Evolutionary conservation across 2,113 vertebrate genomes (phyloP), one percentile per base, ranked within the genome.

Genomic region (Aramus guarauna): DNA sequence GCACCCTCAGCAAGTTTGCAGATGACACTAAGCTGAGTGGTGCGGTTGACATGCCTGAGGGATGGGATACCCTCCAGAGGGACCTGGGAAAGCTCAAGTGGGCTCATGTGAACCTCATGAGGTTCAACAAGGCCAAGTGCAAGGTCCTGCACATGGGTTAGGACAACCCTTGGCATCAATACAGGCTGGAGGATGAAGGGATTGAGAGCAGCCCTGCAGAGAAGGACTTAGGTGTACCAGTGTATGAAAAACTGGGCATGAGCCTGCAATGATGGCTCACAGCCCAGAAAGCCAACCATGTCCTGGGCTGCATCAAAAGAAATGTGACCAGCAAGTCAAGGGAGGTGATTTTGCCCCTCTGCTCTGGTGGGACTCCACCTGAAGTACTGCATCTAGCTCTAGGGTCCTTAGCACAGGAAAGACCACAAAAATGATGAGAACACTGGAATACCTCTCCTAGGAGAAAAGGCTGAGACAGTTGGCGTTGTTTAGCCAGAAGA

Each of bases 221-320:
- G 47, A 64, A 64, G 60, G 60, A 41, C 30, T 64, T 64, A 17
- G 18, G 76, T 23, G 17, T 63, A 63, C 36, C 20, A 20, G 30
- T 34, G 13, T 37, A 41, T 64, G 30, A 64, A 53, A 79, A 79
- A 18, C 24, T 50, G 67, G 32, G 47, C 19, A 16, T 5, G 14
- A 75, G 55, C 41, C 2, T 3, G 6, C 34, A 59, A 21, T 12
- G 26, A 17, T 19, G 1, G 0, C 41, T 59, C 1, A 1, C 34
- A 50, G 48, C 23, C 48, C 48, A 50, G 48, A 50, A 50, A 12
- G 23, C 48, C 48, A 50, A 12, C 48, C 6, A 8, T 32, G 32
- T 26, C 75, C 29, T 39, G 36, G 21, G 27, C 22, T 34, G 60
- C 37, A 64, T n/a, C 47, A 53, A 53, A 45, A 19, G 39, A 45